Conservation (phyloP, 2,797 vertebrate species). For the Aratinga solstitialis region DNA sequence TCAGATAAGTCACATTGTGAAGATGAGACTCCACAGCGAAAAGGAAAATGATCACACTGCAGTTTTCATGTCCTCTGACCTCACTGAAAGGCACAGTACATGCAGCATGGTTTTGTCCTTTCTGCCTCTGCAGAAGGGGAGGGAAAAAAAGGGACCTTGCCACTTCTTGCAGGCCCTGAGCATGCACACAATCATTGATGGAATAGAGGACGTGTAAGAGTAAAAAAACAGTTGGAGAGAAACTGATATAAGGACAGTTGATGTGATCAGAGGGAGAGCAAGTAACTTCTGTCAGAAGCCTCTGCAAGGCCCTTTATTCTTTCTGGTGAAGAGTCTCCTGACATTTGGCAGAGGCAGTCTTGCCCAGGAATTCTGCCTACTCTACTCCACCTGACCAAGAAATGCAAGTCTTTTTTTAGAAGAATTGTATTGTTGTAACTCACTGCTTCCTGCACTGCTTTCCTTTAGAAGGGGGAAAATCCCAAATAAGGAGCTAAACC, state of each 20-base stretch:
- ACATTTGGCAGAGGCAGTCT: background rate
- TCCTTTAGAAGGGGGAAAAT: constrained; percentile 20
- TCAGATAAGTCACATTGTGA: constrained; percentile 6
- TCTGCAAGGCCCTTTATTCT: background rate
- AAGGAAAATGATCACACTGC: background rate
- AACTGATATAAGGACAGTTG: background rate
- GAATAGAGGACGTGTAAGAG: background rate
- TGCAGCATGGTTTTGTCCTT: background rate
- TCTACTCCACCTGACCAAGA: constrained; percentile 28
- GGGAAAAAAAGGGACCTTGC: constrained; percentile 3
- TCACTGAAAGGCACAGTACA: background rate
- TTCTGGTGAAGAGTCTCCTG: background rate
- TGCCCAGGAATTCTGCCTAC: constrained; percentile 3
- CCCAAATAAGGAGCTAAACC: background rate
- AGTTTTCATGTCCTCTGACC: constrained; percentile 23
- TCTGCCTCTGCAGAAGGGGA: background rate
- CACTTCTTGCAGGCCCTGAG: constrained; percentile 23
- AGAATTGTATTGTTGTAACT: background rate
- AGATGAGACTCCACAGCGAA: background rate
- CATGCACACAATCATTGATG: background rate
- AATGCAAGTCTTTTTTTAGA: background rate
- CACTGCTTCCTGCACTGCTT: background rate
- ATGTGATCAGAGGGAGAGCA: constrained; percentile 27
- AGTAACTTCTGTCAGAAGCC: background rate
- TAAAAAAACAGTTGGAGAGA: background rate